Evolutionary conservation across 2,113 vertebrate genomes (phyloP).

Genomic region (Accipiter virgatus): DNA sequence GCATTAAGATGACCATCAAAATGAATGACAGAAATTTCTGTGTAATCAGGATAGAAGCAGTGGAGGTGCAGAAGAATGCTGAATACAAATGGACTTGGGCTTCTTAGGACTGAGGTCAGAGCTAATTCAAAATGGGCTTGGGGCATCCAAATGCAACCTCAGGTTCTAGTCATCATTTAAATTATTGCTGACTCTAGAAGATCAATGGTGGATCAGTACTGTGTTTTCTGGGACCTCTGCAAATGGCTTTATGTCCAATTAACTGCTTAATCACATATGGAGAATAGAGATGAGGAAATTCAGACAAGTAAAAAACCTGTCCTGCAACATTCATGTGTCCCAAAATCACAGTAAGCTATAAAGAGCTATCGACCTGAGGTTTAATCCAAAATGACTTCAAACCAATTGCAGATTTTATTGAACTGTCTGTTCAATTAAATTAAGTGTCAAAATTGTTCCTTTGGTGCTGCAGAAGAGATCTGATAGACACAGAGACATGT

Average conservation of each 20-base stretch:
- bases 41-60: neutral
- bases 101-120: neutral
- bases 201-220: neutral
- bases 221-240: neutral
- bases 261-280: neutral
- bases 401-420: conserved; percentile 52
- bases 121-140: neutral
- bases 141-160: neutral
- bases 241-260: neutral
- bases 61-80: neutral
- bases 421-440: conserved; percentile 42
- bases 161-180: neutral
- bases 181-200: neutral
- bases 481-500: neutral
- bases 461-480: neutral
- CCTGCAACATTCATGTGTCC: neutral
- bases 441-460: conserved; percentile 34
- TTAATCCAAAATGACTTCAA: conserved; percentile 49
- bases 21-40: neutral
- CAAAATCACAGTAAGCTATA: neutral
- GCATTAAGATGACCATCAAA: neutral
- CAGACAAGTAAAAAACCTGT: neutral
- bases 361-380: neutral
- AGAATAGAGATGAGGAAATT: neutral
- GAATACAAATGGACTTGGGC: neutral